Conservation (phyloP, 1,140 invertebrate species). For the Macrobrachium rosenbergii region DNA sequence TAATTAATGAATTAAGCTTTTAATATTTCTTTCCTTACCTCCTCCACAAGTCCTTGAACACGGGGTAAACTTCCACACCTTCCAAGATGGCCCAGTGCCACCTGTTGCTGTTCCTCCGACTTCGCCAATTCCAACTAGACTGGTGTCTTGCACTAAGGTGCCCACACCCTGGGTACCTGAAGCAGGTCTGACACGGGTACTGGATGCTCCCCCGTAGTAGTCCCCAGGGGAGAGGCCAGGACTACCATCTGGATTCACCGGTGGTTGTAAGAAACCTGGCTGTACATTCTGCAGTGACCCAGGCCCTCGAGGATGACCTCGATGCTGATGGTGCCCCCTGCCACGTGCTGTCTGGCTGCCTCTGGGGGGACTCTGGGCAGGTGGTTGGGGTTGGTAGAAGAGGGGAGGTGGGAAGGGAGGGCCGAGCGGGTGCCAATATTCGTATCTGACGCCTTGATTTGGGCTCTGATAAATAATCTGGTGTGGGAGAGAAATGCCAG, state of each 20-base stretch:
- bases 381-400: neutral
- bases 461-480: constrained; percentile 83
- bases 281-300: neutral
- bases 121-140: neutral
- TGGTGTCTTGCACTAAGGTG: neutral
- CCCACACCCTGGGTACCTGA: constrained; percentile 29
- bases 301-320: neutral
- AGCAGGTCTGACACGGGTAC: neutral
- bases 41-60: constrained; percentile 57
- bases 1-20: no score
- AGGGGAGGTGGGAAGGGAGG: constrained; percentile 23
- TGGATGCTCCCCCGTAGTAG: neutral
- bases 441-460: constrained; percentile 89
- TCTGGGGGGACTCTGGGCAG: no score
- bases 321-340: constrained; percentile 1
- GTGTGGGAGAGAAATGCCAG: neutral
- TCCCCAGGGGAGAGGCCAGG: constrained; percentile 29
- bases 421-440: constrained; percentile 74
- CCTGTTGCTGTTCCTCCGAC: neutral
- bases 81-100: constrained; percentile 20
- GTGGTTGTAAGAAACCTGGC: constrained; percentile 4
- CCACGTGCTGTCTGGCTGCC: neutral
- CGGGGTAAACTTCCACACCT: constrained; percentile 61
- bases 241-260: constrained; percentile 19
- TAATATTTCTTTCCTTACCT: constrained; percentile 30